phyloP scores from a whole-genome alignment of 2,797 vertebrate species.

The Chloroceryle amazona region DNA sequence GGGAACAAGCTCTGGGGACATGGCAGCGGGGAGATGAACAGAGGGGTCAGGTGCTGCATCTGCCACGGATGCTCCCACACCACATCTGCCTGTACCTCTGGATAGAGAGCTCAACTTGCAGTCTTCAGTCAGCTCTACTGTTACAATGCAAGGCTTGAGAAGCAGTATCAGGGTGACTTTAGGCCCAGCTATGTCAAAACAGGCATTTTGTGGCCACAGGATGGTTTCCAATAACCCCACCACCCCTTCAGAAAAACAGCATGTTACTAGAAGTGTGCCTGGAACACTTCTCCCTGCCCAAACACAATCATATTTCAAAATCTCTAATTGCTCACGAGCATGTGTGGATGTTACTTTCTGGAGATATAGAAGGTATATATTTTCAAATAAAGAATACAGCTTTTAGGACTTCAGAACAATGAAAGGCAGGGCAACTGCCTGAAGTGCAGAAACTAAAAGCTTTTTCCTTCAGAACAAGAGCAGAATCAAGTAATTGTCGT shows the following conservation, averaged over 20 bases:
- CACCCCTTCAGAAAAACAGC: not conserved
- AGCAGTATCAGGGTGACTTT: not conserved
- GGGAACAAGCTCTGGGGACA: not conserved
- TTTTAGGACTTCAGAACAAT: constrained; percentile 66
- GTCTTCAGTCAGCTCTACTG: not conserved
- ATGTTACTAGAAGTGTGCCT: not conserved
- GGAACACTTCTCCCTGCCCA: not conserved
- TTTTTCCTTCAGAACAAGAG: constrained; percentile 77
- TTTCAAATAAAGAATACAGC: constrained; percentile 56
- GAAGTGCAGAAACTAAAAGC: constrained; percentile 78
- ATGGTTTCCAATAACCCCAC: not conserved
- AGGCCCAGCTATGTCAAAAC: not conserved
- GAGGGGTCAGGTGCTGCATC: too few relatives aligned
- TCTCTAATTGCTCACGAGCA: not conserved
- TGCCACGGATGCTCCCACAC: not conserved
- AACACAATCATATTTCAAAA: not conserved
- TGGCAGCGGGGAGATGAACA: accelerated
- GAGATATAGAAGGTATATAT: constrained; percentile 20
- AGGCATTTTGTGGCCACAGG: not conserved
- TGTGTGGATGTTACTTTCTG: constrained; percentile 41
- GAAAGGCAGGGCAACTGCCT: constrained; percentile 54
- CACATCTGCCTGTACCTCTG: accelerated
- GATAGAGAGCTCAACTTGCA: not conserved
- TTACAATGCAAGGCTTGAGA: not conserved
- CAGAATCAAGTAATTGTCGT: constrained; percentile 77